Percentiles rank a stretch among this genome's conserved stretches.
Conservation (phyloP, 2,797 vertebrate species). For the Numenius phaeopus region DNA sequence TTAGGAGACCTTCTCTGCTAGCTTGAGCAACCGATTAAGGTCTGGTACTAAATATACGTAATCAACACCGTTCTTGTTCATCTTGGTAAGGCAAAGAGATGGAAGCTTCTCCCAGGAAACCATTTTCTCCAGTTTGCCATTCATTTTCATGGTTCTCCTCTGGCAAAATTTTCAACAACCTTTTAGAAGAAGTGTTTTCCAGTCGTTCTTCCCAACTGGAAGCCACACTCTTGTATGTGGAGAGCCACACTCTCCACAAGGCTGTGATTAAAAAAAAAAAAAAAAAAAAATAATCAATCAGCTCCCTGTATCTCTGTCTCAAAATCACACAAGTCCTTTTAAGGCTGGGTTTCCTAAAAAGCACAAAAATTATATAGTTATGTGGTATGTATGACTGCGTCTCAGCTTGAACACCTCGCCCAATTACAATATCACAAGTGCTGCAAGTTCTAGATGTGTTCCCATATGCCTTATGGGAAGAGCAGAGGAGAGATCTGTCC, state of each 20-base stretch:
- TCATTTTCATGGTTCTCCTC: slow-evolving; percentile 24
- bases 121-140: not conserved
- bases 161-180: slow-evolving; percentile 29
- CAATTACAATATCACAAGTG: not conserved
- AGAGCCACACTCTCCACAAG: not conserved
- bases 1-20: not conserved
- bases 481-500: not conserved
- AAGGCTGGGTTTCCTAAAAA: not conserved
- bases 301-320: not conserved
- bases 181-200: not conserved
- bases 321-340: not conserved
- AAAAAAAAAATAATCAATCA: not conserved
- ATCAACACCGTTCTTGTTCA: slow-evolving; percentile 37
- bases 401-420: not conserved
- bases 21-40: not conserved
- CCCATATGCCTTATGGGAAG: not conserved
- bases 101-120: not conserved
- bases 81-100: not conserved
- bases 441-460: not conserved
- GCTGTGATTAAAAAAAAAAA: not conserved
- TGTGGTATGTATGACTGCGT: not conserved
- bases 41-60: slow-evolving; percentile 28
- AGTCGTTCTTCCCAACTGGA: not conserved
- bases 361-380: not conserved
- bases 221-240: not conserved